Evolutionary conservation across 2,888 invertebrate genomes (phyloP), one percentile per base, ranked within the genome.

Genomic region (Lutraria lutraria): DNA sequence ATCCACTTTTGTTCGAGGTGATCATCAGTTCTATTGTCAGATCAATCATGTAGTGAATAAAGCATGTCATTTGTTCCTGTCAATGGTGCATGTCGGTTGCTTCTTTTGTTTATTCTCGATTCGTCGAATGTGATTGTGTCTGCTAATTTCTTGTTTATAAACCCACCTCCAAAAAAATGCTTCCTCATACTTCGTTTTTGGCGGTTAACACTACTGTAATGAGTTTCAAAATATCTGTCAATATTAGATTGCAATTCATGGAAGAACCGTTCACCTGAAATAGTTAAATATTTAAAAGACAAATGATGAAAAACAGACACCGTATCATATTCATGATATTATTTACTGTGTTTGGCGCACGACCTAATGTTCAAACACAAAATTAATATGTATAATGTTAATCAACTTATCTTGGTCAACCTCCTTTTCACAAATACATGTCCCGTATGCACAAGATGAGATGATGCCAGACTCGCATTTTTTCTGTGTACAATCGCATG

Each of bases 21-120:
- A 19, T 34, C 76, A 31, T 31, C 31, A 16, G 76, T 34, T 12
- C 16, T 76, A 0, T 76, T 31, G 16, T 76, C 25, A 0, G 25
- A 19, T 31, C 76, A 76, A 16, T 31, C 31, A 0, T 19, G 34
- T 76, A 31, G 31, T 76, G 76, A 16, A 6, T 76, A 19, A 31
- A 76, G 19, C 31, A 76, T 2, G 31, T 76, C 76, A 6, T 16
- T 16, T 4, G 31, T 3, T 68, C 12, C 34, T 6, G 31, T 12
- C 12, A 29, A 34, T 31, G 31, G 25, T 25, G 31, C 19, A 34
- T 34, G 13, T 16, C 34, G 29, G 29, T 31, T 15, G 19, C 76
- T 76, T 76, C 76, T n/a, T 16, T 76, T 76, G 76, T 76, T 76
- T 34, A 76, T 76, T 76, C 34, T 76, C 4, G 76, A 76, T 76